Evolutionary conservation across 1,140 invertebrate genomes (phyloP).

Genomic region (Frieseomelitta varia): DNA sequence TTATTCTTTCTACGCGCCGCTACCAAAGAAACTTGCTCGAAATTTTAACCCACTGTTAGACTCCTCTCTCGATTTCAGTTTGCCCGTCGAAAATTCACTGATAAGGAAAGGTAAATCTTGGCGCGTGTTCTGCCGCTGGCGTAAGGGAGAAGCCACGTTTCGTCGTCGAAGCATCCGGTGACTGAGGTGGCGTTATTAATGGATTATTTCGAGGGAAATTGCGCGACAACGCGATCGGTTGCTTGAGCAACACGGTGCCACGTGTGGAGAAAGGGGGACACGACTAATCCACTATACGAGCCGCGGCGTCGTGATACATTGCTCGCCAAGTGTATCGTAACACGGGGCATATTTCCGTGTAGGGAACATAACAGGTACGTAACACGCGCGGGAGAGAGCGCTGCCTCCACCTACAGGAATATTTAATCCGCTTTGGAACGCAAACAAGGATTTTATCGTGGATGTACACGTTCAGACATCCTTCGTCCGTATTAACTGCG

Average conservation of each 20-base stretch:
- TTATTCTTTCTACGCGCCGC: not conserved
- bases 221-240: slow-evolving; percentile 15
- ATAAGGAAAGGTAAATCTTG: not conserved
- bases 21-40: not conserved
- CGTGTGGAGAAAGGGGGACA: not conserved
- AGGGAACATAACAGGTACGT: not conserved
- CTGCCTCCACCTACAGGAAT: not conserved
- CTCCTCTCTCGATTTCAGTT: not conserved
- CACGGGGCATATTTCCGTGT: slow-evolving; percentile 24
- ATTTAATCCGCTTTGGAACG: slow-evolving; percentile 47
- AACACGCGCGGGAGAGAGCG: not conserved
- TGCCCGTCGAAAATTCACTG: not conserved
- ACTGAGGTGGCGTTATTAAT: not conserved
- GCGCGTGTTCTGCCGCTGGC: not conserved
- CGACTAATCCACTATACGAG: slow-evolving; percentile 29
- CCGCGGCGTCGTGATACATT: slow-evolving; percentile 5
- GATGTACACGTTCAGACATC: slow-evolving; percentile 24
- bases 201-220: slow-evolving; percentile 23
- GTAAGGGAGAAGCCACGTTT: not conserved
- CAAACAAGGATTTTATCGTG: slow-evolving; percentile 49
- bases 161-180: not conserved
- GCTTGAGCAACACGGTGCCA: not conserved
- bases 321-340: not conserved
- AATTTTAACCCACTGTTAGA: not conserved
- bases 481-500: slow-evolving; percentile 24